A percentile compares a stretch with the other conserved stretches of the same genome.
Evolutionary conservation across 2,113 vertebrate genomes (phyloP).

Genomic region (Alethe castanea): DNA sequence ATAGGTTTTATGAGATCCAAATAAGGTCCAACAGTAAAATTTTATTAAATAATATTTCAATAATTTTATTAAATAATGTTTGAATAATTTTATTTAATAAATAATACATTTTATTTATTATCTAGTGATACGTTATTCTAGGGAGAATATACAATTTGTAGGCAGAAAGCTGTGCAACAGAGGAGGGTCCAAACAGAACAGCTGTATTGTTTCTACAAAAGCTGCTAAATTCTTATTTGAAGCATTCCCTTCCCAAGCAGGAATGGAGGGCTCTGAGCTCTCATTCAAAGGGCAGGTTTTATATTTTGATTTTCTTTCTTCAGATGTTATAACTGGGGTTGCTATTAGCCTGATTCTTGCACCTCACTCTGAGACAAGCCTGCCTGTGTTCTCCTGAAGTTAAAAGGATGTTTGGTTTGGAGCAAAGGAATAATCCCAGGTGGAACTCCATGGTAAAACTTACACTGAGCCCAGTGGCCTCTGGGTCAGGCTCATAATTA

Average conservation of each 20-base stretch:
- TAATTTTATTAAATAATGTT: no score
- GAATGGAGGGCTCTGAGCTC: not conserved
- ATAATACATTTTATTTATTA: not conserved
- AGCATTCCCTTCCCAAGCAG: not conserved
- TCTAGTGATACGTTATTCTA: not conserved
- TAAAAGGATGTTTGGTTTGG: not conserved
- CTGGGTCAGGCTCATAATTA: not conserved
- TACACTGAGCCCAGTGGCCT: not conserved
- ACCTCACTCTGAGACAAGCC: not conserved
- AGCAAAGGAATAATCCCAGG: not conserved
- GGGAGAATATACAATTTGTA: accelerated
- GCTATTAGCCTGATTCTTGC: not conserved
- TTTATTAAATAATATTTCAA: no score
- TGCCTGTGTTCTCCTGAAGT: not conserved
- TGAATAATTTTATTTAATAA: no score
- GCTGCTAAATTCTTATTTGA: not conserved
- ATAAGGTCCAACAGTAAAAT: not conserved
- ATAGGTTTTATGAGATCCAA: accelerated
- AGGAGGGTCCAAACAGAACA: no score
- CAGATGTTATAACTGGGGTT: accelerated
- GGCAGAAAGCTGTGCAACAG: not conserved
- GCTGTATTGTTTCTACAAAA: not conserved
- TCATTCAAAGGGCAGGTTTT: not conserved
- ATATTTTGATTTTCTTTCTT: not conserved
- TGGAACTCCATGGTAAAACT: not conserved